Base-by-base conservation (phyloP, 2,113 vertebrate genomes). In the Chaetodon auriga region DNA sequence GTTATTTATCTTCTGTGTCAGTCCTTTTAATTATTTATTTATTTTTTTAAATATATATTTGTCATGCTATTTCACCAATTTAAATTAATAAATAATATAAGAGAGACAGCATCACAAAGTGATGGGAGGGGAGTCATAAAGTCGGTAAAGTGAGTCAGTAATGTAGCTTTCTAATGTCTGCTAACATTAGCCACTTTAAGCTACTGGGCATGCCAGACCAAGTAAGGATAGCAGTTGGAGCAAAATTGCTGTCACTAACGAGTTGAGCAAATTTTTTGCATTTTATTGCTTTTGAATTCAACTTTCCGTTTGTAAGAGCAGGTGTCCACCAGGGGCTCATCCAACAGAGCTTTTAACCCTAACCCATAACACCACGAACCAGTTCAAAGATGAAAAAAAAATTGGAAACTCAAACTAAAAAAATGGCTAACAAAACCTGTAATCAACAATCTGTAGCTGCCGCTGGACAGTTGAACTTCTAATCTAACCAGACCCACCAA, bases 401-500 rank as follows among this genome's bases (percentile, higher is more conserved):
- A 57, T 4, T 6, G 14, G 16, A 8, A 23, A 30, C 16, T 46
- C 7, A 10, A 38, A 23, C 64, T 43, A 19, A 2, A 7, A 7
- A 30, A 51, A 35, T 10, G 7, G 11, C 46, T 46, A 5, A 15
- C 15, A 49, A 14, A 49, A 16, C 16, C 14, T 49, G 48, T 6
- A 49, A 7, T 49, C 48, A 8, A 9, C 55, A 48, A 38, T 25
- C 19, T 63, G 1, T 16, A 8, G 25, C 48, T 38, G 18, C 38
- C 1, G 4, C 35, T 5, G 7, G 35, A 51, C 4, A 2, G 19
- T 30, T 61, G 45, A 68, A 54, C 8, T 43, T 25, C 45, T 12
- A 46, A 16, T 16, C 41, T 16, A 45, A 69, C 63, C 21, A 68
- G 75, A 60, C 60, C 30, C 55, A 68, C 53, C 16, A 57, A 25